Percentiles rank a stretch among this genome's conserved stretches.
Conservation (phyloP, 1,140 invertebrate genomes). For the Drosophila kanapiae region DNA sequence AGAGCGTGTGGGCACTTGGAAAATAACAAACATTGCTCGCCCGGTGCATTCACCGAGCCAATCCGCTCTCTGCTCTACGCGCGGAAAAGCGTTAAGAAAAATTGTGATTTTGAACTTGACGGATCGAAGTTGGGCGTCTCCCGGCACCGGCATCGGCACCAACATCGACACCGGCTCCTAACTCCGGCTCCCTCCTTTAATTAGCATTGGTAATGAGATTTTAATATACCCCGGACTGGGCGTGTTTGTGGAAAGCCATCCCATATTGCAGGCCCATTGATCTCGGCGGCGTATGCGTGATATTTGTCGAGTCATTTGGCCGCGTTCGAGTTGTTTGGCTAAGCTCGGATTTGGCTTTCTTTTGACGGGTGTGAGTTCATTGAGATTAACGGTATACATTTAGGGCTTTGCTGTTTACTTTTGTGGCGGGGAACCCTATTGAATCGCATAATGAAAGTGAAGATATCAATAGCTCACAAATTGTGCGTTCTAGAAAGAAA, state of each 20-base stretch:
- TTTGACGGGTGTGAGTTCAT: constrained; percentile 32
- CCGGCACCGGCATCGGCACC: not conserved
- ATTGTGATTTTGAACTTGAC: constrained; percentile 60
- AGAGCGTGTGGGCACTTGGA: constrained; percentile 80
- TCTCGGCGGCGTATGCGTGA: constrained; percentile 67
- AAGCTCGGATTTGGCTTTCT: constrained; percentile 58
- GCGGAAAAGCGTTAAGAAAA: constrained; percentile 39
- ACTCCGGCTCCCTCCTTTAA: constrained; percentile 44
- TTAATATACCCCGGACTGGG: constrained; percentile 58
- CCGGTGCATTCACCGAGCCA: constrained; percentile 18
- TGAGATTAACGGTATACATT: constrained; percentile 39
- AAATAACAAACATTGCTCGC: constrained; percentile 74
- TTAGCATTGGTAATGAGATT: constrained; percentile 81
- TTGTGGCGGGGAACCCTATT: not conserved
- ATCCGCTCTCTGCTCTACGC: constrained; percentile 17
- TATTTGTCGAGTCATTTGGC: constrained; percentile 66
- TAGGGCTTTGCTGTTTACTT: not conserved
- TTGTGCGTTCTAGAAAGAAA: not conserved
- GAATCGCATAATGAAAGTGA: constrained; percentile 31
- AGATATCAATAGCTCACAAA: not conserved
- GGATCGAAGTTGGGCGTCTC: constrained; percentile 11
- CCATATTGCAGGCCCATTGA: constrained; percentile 25
- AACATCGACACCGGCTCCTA: not conserved
- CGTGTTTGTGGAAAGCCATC: constrained; percentile 75
- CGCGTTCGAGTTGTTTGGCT: constrained; percentile 33